Percentiles rank a stretch among this genome's conserved stretches.
phyloP scores from a whole-genome alignment of 2,797 vertebrate genomes.

The Malurus splendens region DNA sequence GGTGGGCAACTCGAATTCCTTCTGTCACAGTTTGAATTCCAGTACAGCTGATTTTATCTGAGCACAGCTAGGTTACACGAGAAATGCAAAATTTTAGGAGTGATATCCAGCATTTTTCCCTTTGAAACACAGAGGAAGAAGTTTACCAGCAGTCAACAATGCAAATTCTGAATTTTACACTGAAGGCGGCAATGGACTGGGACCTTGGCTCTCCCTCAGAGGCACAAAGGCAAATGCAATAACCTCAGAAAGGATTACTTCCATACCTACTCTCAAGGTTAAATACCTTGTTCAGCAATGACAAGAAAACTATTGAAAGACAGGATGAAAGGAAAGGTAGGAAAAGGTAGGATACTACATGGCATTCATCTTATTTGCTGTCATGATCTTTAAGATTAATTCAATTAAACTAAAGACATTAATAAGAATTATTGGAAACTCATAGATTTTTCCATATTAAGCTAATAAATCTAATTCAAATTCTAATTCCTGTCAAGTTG shows the following conservation, averaged over 20 bases:
- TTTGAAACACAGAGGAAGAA: fast-evolving
- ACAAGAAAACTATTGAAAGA: neutral
- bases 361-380: neutral
- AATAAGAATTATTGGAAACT: neutral
- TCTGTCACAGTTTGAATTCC: neutral
- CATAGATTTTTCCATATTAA: neutral
- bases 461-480: neutral
- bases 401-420: neutral
- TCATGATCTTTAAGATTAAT: neutral
- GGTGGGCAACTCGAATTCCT: neutral
- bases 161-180: neutral
- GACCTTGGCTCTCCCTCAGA: neutral
- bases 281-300: neutral
- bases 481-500: neutral
- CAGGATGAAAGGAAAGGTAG: neutral
- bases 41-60: neutral
- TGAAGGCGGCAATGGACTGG: neutral
- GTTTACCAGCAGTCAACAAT: neutral
- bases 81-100: neutral
- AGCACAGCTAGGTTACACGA: neutral
- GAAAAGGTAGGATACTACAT: neutral
- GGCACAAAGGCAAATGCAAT: neutral
- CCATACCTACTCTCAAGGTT: neutral
- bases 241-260: neutral
- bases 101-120: neutral